Evolutionary conservation across 1,140 invertebrate species (phyloP), one percentile per base, ranked within the genome.

Genomic region (Nautilus pompilius): DNA sequence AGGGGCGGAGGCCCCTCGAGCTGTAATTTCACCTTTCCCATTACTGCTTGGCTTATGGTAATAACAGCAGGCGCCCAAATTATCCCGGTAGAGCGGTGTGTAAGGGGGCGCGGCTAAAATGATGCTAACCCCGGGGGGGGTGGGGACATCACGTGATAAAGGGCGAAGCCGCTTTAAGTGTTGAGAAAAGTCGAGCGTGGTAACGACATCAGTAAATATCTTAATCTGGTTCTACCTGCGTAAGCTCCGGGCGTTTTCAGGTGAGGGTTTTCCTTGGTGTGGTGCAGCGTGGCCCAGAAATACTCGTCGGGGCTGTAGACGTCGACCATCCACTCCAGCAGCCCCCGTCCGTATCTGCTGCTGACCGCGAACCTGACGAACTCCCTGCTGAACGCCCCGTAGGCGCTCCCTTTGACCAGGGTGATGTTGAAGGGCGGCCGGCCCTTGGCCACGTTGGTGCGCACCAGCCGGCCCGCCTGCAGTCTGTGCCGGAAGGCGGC

Each of bases 271-370:
- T 28, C 59, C 22, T 62, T 65, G 5, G 70, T 28, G 34, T 57
- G 29, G 34, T 57, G 55, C 3, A 68, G 22, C 5, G 67, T 66
- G n/a, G 67, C 41, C 63, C 63, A 68, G 33, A 68, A 61, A 10
- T 34, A 54, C 36, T 72, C 71, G 34, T 72, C 69, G n/a, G 71
- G 69, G 29, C 62, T 63, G 36, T 59, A 60, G 8, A 60, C 66
- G 32, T 71, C 66, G 28, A 30, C 41, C 32, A 55, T 45, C 69
- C 69, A 70, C 4, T 71, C 56, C 6, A 68, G 22, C 17, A 73
- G 51, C 20, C 58, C 59, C 54, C 58, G 48, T n/a, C 51, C 46
- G 34, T 51, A 55, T 4, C 28, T 30, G 55, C 62, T 49, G 10
- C 13, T 58, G 1, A 66, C 29, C 3, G 60, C 53, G 55, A 55